Base-by-base conservation (phyloP, 2,113 vertebrate genomes). In the Hipposideros armiger region DNA sequence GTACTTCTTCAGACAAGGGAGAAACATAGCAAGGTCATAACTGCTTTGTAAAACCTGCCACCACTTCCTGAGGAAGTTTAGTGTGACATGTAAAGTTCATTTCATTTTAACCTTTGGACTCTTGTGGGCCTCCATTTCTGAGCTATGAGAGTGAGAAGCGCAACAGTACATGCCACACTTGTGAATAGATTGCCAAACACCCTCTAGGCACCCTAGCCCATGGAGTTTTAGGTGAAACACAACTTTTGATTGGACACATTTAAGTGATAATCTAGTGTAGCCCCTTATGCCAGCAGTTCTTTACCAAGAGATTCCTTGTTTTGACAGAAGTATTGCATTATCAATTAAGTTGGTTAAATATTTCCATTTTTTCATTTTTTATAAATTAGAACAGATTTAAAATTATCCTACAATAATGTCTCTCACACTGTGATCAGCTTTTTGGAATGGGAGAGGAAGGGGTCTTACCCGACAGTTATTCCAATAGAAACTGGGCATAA, bases 221-320 rank as follows among this genome's bases (percentile, higher is more conserved):
- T 1, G 32, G 42, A 54, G 11, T 28, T 91, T 6, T 40, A 16
- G 16, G 20, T 67, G 30, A 76, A 40, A 42, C 19, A 91, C 11
- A 40, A 9, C 20, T 67, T 87, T 54, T 36, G n/a, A 24, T 30
- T 83, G 40, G 36, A 52, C 32, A 74, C 64, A 74, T 1, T 26
- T 58, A 64, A n/a, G 42, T n/a, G 16, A 7, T 80, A 42, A 83
- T 6, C 9, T 20, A n/a, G 11, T 5, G 1, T 19, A 58, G 24
- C 4, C 20, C 24, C 14, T 72, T 76, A 80, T 40, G 80, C 10
- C 45, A 66, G 5, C 9, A 86, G 24, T 74, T 83, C 40, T 90
- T 91, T 81, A 76, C 19, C 67, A 91, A 83, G 20, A 24, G 16
- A 40, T 52, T 91, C 58, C n/a, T 87, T 81, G 7, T 94, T 85